These are phyloP conservation scores for Tragelaphus strepsiceros DNA, from an alignment of 2,113 vertebrate species.

Conservation along the genomic window DNA sequence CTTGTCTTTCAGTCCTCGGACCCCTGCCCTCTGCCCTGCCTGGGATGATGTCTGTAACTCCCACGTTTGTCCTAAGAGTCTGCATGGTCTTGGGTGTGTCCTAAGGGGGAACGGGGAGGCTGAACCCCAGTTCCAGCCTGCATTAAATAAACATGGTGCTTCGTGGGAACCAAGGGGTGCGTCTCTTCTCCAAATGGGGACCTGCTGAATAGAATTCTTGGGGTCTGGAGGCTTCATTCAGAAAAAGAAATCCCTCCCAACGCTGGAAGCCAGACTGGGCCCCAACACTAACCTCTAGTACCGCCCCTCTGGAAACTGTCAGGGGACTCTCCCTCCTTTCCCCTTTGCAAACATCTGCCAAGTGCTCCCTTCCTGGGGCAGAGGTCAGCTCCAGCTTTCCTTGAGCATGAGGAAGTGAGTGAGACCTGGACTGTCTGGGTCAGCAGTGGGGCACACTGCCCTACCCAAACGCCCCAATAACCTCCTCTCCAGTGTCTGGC, in stretches of 20 bases:
- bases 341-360: not conserved
- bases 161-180: not conserved
- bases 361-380: not conserved
- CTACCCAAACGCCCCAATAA: not conserved
- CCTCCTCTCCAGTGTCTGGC: not conserved
- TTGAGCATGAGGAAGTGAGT: not conserved
- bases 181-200: not conserved
- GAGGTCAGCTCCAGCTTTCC: not conserved
- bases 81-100: not conserved
- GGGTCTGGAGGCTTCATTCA: not conserved
- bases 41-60: not conserved
- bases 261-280: not conserved
- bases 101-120: not conserved
- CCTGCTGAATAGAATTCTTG: not conserved
- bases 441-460: not conserved
- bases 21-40: not conserved
- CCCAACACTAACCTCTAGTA: not conserved
- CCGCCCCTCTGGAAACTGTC: not conserved
- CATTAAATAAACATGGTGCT: not conserved
- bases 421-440: not conserved
- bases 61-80: not conserved
- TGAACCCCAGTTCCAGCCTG: not conserved
- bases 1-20: not conserved
- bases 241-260: not conserved
- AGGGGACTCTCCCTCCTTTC: not conserved